Evolutionary conservation across 37 sponge, comb jelly and placozoan genomes (phyloP).

Genomic region (Ephydatia muelleri): DNA sequence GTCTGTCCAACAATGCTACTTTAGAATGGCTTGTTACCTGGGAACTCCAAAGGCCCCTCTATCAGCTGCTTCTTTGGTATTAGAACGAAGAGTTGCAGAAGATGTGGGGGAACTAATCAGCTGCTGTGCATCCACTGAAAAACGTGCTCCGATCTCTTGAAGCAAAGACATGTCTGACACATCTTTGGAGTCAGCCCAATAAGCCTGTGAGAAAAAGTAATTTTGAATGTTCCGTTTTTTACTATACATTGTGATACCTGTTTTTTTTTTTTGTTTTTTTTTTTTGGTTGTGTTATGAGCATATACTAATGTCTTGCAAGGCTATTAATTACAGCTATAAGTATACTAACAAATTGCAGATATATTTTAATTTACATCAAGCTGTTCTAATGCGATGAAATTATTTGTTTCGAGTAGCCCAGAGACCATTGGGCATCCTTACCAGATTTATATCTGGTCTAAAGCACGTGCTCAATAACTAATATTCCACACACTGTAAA

Average conservation of each 20-base stretch:
- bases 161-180: slow-evolving; percentile 31
- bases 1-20: background rate
- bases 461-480: too few species aligned
- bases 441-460: too few species aligned
- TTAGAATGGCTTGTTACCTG: slow-evolving; percentile 31
- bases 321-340: too few species aligned
- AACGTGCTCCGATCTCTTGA: slow-evolving; percentile 42
- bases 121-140: slow-evolving; percentile 37
- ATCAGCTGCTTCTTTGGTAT: slow-evolving; percentile 80
- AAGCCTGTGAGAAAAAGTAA: slow-evolving; percentile 41
- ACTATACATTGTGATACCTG: too few species aligned
- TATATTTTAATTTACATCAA: too few species aligned
- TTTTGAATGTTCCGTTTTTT: background rate
- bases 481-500: too few species aligned
- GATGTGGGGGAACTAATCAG: slow-evolving; percentile 20
- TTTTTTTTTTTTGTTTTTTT: too few species aligned
- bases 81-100: slow-evolving; percentile 49
- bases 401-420: background rate
- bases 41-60: slow-evolving; percentile 95
- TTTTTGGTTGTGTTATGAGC: too few species aligned
- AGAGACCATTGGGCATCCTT: background rate
- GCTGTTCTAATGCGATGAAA: too few species aligned
- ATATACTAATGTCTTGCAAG: too few species aligned
- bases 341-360: too few species aligned
- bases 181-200: slow-evolving; percentile 75